Conservation (phyloP, 2,888 invertebrate genomes). For the Drosophila hamatofila region DNA sequence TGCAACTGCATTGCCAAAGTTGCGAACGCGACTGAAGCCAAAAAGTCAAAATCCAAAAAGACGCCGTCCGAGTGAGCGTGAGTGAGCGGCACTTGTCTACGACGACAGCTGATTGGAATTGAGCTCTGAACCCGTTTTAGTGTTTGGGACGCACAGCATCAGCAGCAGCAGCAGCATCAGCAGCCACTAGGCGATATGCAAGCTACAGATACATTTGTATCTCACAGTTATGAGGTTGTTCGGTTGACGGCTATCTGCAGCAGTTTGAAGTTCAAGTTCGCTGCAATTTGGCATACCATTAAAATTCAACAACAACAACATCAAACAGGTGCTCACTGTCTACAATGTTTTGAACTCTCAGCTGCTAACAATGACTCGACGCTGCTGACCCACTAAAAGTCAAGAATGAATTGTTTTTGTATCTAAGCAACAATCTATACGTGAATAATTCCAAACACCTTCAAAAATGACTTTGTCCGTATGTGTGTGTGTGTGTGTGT, state of each 20-base stretch:
- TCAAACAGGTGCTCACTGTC: conserved; percentile 30
- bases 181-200: conserved; percentile 25
- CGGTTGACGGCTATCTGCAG: conserved; percentile 52
- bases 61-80: conserved; percentile 38
- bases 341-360: conserved; percentile 21
- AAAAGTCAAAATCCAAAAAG: conserved; percentile 1
- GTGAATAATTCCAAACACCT: conserved; percentile 43
- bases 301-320: conserved; percentile 39
- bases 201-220: conserved; percentile 40
- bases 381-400: conserved; percentile 73
- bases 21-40: conserved; percentile 33
- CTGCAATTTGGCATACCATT: conserved; percentile 64
- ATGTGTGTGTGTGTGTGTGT: conserved; percentile 3
- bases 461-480: conserved; percentile 32
- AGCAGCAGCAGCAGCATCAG: conserved; percentile 1
- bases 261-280: conserved; percentile 81
- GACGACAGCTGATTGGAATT: conserved; percentile 56
- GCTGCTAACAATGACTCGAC: neutral
- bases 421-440: conserved; percentile 32
- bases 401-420: conserved; percentile 76
- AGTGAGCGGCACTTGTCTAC: conserved; percentile 65
- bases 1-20: conserved; percentile 67
- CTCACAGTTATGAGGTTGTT: conserved; percentile 41
- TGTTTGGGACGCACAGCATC: conserved; percentile 19
- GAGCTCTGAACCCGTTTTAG: conserved; percentile 71